Conservation (phyloP, 1,140 invertebrate species). For the Bombus fervidus region DNA sequence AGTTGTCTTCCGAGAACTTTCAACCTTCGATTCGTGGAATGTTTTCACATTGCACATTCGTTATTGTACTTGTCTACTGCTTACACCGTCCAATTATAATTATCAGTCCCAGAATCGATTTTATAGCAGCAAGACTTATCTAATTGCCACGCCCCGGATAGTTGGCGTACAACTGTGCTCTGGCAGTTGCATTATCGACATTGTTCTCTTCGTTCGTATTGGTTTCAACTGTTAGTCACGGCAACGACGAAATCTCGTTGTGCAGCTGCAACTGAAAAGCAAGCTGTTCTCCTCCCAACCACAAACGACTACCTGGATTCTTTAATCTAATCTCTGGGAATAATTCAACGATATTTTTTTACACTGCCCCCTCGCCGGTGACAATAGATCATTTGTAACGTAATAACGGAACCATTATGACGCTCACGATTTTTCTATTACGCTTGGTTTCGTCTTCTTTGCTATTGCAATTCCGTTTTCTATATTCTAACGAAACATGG, state of each 20-base stretch:
- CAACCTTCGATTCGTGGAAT: background rate
- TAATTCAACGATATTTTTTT: slow-evolving; percentile 7
- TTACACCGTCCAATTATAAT: background rate
- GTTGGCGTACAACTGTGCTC: background rate
- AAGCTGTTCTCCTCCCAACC: background rate
- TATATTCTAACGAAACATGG: background rate
- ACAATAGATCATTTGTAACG: slow-evolving; percentile 14
- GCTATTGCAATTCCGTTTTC: background rate
- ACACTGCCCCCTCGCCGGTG: background rate
- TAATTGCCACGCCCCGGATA: background rate
- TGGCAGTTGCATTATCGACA: slow-evolving; percentile 17
- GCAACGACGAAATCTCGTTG: slow-evolving; percentile 19
- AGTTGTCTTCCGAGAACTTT: no score
- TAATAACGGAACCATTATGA: background rate
- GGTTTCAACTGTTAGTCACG: slow-evolving; percentile 2
- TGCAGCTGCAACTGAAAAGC: background rate
- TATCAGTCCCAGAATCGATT: background rate
- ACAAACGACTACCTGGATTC: slow-evolving; percentile 32
- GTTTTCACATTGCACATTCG: background rate
- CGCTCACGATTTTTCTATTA: background rate
- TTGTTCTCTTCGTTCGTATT: slow-evolving; percentile 13
- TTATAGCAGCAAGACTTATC: background rate
- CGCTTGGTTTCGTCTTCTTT: no score
- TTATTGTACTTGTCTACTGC: background rate
- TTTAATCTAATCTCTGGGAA: slow-evolving; percentile 21